Percentiles rank a stretch among this genome's conserved stretches.
phyloP scores from a whole-genome alignment of 2,797 vertebrate genomes.

The Phrynocephalus forsythii region DNA sequence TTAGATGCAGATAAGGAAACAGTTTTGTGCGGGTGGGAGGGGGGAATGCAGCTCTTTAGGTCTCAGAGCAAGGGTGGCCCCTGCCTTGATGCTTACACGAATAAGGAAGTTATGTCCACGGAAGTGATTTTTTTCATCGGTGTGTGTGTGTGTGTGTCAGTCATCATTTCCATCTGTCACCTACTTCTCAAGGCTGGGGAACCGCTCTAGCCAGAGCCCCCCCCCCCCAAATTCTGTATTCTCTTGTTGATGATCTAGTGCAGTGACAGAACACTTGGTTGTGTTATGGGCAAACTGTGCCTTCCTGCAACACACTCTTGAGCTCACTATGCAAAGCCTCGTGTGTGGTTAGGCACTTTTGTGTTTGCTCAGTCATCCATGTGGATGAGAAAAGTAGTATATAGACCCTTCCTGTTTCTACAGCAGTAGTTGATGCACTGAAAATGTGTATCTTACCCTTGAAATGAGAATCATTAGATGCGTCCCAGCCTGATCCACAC shows the following conservation, averaged over 20 bases:
- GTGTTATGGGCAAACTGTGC: not conserved
- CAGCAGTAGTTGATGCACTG: not conserved
- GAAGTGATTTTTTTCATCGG: too few relatives aligned
- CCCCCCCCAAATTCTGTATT: not conserved
- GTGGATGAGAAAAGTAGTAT: not conserved
- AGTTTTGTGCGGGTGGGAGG: not conserved
- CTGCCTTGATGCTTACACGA: too few relatives aligned
- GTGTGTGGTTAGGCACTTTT: not conserved
- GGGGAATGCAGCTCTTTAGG: too few relatives aligned
- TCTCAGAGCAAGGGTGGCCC: too few relatives aligned
- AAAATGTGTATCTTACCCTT: not conserved
- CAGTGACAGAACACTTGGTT: not conserved
- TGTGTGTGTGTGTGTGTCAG: too few relatives aligned
- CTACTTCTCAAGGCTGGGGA: not conserved
- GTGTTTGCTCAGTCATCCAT: not conserved
- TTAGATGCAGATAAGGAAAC: too few relatives aligned
- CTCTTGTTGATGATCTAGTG: not conserved
- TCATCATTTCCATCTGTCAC: not conserved
- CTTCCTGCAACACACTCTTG: too few relatives aligned
- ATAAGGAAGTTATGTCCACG: too few relatives aligned
- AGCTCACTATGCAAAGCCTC: not conserved
- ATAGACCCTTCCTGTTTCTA: not conserved
- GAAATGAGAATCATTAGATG: not conserved
- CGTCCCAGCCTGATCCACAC: not conserved
- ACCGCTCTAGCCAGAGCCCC: too few relatives aligned